Conservation (phyloP, 35 echinoderm and acorn worm genomes). For the Stichopus chloronotus region DNA sequence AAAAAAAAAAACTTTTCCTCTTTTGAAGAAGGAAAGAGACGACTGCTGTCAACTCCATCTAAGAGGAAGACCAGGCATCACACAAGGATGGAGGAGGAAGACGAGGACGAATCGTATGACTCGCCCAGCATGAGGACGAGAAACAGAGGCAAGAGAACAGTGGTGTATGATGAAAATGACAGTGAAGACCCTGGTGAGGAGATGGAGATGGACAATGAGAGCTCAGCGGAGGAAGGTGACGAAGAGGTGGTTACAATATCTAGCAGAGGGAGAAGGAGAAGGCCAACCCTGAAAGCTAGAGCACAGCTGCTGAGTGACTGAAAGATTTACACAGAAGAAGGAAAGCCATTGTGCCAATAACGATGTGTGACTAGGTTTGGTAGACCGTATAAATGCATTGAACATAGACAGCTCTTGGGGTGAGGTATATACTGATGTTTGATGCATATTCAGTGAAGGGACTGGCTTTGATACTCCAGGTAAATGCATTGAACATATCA, state of each 20-base stretch:
- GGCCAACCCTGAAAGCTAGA: slow-evolving; percentile 74
- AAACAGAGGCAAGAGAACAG: slow-evolving; percentile 55
- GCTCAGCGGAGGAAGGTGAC: slow-evolving; percentile 20
- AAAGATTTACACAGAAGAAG: not conserved
- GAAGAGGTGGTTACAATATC: slow-evolving; percentile 77
- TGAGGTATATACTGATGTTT: no score
- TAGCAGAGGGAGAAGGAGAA: slow-evolving; percentile 78
- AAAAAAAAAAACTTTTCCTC: not conserved
- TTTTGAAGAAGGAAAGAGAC: slow-evolving; percentile 6
- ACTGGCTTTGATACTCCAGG: no score
- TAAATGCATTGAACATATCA: no score
- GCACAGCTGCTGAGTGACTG: slow-evolving; percentile 48
- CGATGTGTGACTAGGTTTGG: no score
- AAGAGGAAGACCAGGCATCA: slow-evolving; percentile 43
- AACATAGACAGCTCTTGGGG: no score
- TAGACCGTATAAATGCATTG: no score
- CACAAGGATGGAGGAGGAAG: not conserved
- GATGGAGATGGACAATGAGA: slow-evolving; percentile 59
- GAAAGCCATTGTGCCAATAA: no score
- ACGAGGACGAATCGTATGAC: slow-evolving; percentile 25
- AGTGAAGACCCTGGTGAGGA: slow-evolving; percentile 75
- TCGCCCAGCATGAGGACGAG: slow-evolving; percentile 56
- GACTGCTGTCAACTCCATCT: not conserved
- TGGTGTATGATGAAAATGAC: slow-evolving; percentile 35
- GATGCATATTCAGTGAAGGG: no score